phyloP scores from a whole-genome alignment of 23 tunicate genomes.

The Styela plicata region DNA sequence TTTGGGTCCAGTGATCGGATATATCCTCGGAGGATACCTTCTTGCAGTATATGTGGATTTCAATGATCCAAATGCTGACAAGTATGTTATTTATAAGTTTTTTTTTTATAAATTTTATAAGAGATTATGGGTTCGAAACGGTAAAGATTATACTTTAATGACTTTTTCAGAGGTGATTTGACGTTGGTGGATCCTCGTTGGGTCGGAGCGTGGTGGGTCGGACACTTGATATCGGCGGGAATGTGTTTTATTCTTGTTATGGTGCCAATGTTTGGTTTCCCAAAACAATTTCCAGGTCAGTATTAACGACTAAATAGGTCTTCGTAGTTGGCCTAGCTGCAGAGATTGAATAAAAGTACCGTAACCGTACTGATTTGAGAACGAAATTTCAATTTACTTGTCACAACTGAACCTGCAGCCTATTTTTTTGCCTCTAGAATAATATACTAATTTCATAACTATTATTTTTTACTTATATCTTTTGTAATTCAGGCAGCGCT shows the following conservation, averaged over 20 bases:
- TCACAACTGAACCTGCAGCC: too few relatives aligned
- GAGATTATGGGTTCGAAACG: too few relatives aligned
- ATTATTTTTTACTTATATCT: too few relatives aligned
- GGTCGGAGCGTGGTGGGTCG: conserved; percentile 99
- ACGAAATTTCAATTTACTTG: too few relatives aligned
- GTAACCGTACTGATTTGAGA: too few relatives aligned
- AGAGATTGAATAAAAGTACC: too few relatives aligned
- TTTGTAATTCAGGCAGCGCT: conserved; percentile 7
- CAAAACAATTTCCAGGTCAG: conserved; percentile 75
- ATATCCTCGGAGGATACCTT: conserved; percentile 69
- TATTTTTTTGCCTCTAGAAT: too few relatives aligned
- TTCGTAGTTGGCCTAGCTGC: too few relatives aligned
- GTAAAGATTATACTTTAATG: too few relatives aligned
- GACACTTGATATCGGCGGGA: conserved; percentile 63
- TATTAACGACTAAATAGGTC: too few relatives aligned
- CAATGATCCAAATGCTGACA: conserved; percentile 36
- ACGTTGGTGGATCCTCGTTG: conserved; percentile 74
- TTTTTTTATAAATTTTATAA: not conserved
- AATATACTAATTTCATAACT: too few relatives aligned
- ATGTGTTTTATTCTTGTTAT: conserved; percentile 37
- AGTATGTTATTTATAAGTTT: not conserved
- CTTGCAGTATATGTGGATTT: conserved; percentile 71
- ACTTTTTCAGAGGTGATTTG: conserved; percentile 29
- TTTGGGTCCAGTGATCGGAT: conserved; percentile 85
- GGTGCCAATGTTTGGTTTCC: conserved; percentile 82